Percentiles rank a stretch among this genome's conserved stretches.
Conservation (phyloP, 2,888 invertebrate species). For the Gari tellinella region DNA sequence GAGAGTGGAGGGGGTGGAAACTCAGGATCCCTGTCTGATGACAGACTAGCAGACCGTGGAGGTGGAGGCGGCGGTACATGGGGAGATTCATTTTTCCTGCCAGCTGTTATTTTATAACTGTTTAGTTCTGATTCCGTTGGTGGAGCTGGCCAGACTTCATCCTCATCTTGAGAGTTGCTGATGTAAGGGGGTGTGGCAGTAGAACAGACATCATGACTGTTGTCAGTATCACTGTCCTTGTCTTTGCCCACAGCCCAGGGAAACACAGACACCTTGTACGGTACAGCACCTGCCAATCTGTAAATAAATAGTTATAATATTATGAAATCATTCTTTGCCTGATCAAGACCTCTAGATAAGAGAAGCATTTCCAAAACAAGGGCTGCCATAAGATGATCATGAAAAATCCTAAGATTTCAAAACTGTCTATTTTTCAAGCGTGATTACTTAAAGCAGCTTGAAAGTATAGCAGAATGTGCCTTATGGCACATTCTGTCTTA, state of each 20-base stretch:
- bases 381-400: too few relatives aligned
- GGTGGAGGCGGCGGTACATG: slow-evolving; percentile 58
- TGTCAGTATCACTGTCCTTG: slow-evolving; percentile 8
- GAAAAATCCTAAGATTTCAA: too few relatives aligned
- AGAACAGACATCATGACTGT: slow-evolving; percentile 39
- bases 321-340: too few relatives aligned
- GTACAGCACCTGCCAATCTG: slow-evolving; percentile 22
- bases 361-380: too few relatives aligned
- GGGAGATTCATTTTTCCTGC: slow-evolving; percentile 43
- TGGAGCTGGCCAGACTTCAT: slow-evolving; percentile 42
- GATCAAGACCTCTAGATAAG: too few relatives aligned
- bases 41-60: slow-evolving; percentile 45
- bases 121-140: slow-evolving; percentile 28
- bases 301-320: too few relatives aligned
- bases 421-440: too few relatives aligned
- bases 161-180: not conserved
- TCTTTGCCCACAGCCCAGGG: slow-evolving; percentile 55
- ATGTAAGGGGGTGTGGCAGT: slow-evolving; percentile 46
- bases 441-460: too few relatives aligned
- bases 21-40: slow-evolving; percentile 3
- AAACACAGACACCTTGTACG: slow-evolving; percentile 60
- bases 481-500: too few relatives aligned
- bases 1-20: slow-evolving; percentile 21
- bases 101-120: not conserved
- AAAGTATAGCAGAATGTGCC: too few relatives aligned